phyloP scores from a whole-genome alignment of 1,140 invertebrate genomes.

The Heliconius hermathena region DNA sequence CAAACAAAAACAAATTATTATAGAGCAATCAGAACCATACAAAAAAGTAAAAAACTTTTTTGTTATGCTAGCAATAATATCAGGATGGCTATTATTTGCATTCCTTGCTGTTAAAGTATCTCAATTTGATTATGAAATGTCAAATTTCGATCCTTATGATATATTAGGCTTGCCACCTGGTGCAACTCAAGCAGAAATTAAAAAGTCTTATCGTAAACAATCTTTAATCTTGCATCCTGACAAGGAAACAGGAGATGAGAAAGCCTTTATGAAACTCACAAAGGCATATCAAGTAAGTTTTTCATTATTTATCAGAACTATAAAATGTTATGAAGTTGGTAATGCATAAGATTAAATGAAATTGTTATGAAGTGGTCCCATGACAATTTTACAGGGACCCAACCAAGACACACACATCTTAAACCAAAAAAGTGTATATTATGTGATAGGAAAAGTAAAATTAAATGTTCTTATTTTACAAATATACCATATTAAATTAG shows the following conservation, averaged over 20 bases:
- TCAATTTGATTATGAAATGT: conserved; percentile 98
- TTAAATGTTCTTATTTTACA: too few relatives aligned
- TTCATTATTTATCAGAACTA: neutral
- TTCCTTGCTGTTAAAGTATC: conserved; percentile 97
- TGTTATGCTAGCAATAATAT: conserved; percentile 86
- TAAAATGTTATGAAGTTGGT: neutral
- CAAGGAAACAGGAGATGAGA: conserved; percentile 98
- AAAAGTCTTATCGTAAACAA: conserved; percentile 96
- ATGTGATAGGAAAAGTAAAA: too few relatives aligned
- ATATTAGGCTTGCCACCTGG: conserved; percentile 95
- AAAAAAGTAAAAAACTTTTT: conserved; percentile 89
- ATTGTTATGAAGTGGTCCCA: too few relatives aligned
- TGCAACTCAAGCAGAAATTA: conserved; percentile 93
- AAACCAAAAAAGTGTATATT: too few relatives aligned
- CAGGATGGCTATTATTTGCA: conserved; percentile 94
- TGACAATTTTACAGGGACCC: too few relatives aligned
- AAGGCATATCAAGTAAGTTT: conserved; percentile 91
- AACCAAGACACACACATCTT: too few relatives aligned
- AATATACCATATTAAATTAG: too few relatives aligned
- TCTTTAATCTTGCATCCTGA: conserved; percentile 98
- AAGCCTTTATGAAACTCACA: conserved; percentile 98
- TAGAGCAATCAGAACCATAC: conserved; percentile 93
- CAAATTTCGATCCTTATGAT: conserved; percentile 99
- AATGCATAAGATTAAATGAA: too few relatives aligned
- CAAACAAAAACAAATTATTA: conserved; percentile 90